phyloP scores from a whole-genome alignment of 1,140 invertebrate species.

The Bradysia coprophila region DNA sequence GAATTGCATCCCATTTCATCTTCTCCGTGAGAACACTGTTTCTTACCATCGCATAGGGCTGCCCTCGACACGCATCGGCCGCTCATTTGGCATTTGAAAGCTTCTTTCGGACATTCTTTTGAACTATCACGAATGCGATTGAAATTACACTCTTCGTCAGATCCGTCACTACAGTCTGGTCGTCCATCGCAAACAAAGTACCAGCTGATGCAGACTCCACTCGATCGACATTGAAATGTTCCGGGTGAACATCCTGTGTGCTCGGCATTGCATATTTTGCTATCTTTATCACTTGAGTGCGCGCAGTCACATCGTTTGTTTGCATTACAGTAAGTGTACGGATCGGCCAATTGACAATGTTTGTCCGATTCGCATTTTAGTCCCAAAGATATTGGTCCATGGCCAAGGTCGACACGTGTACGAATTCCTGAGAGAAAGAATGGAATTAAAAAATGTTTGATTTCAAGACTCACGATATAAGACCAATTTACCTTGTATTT shows the following conservation, averaged over 20 bases:
- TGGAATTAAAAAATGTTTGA: constrained; percentile 1
- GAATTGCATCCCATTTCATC: constrained; percentile 58
- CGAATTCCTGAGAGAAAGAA: constrained; percentile 10
- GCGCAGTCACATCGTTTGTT: constrained; percentile 64
- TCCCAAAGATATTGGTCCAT: constrained; percentile 52
- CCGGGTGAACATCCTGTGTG: constrained; percentile 58
- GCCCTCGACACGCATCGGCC: constrained; percentile 55
- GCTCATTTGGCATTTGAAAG: constrained; percentile 43
- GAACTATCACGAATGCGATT: constrained; percentile 13
- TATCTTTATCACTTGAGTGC: constrained; percentile 27
- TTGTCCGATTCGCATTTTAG: constrained; percentile 48
- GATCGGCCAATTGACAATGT: constrained; percentile 64
- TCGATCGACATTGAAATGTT: constrained; percentile 67
- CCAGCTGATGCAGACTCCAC: constrained; percentile 72
- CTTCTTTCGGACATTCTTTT: constrained; percentile 24
- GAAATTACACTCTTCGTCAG: constrained; percentile 54
- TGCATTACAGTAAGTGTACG: constrained; percentile 49
- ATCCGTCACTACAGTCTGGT: constrained; percentile 43
- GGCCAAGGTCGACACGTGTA: constrained; percentile 27
- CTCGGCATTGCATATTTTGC: constrained; percentile 40
- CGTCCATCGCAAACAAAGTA: constrained; percentile 89
- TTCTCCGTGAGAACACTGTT: constrained; percentile 60
- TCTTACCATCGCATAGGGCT: constrained; percentile 52
- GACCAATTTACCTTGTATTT: too few relatives aligned
- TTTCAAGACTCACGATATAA: not conserved